Evolutionary conservation across 2,888 invertebrate genomes (phyloP), one percentile per base, ranked within the genome.

Genomic region (Stramonita haemastoma): DNA sequence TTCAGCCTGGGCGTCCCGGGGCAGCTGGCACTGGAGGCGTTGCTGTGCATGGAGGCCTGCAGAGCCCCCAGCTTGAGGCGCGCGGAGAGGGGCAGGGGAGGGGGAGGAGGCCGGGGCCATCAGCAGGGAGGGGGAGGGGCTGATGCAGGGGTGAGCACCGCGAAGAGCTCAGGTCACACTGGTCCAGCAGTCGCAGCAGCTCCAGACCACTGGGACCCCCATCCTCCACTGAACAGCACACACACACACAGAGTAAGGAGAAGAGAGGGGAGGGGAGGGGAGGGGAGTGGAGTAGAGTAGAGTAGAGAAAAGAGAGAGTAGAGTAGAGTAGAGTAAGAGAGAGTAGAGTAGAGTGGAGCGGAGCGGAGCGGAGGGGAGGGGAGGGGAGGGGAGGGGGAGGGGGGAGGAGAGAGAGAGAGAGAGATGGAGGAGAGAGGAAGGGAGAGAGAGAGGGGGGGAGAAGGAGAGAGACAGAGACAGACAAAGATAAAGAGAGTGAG

Each of bases 191-290:
- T 57, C 98, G 97, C 93, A 99, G 97, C 91, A 99, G 97, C 96
- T 99, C 99, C 95, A 98, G 97, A 1, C 99, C 97, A 0, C 98
- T 97, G 60, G 99, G 99, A n/a, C 99, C 99, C 91, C 98, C 98
- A 81, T 90, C 81, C 56, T 89, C 89, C 70, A 60, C 87, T 86
- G 85, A 8, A 32, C 70, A 8, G 1, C 66, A 66, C 66, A 66
- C 66, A 66, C 66, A 66, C 5, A 66, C 66, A 46, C 46, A 46
- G 46, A 46, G 46, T 46, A 46, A 46, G 8, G 46, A 46, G 46
- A 46, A 22, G 19, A 66, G 66, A 66, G 19, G 2, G 13, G 19
- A 66, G 46, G 46, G 46, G 46, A 46, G 46, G 46, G 46, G n/a
- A n/a, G n/a, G n/a, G n/a, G n/a, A n/a, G n/a, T n/a, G n/a, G n/a